Evolutionary conservation across 2,888 invertebrate species (phyloP).

Genomic region (Microplitis manilae): DNA sequence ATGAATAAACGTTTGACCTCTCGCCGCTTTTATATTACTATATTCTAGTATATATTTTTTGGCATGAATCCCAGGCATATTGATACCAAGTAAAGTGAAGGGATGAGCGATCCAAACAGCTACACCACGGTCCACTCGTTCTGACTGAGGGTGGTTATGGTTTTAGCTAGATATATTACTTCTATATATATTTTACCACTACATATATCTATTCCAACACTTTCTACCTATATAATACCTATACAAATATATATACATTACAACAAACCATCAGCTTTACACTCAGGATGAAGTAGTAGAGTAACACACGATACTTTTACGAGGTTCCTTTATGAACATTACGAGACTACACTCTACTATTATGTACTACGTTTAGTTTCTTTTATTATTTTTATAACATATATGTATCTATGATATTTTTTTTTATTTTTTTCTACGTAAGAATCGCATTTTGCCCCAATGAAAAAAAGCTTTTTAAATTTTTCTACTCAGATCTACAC

Average conservation of each 20-base stretch:
- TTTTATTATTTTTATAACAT: background rate
- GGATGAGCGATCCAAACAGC: constrained; percentile 28
- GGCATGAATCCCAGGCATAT: constrained; percentile 46
- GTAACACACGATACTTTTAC: constrained; percentile 37
- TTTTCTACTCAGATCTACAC: too few relatives aligned
- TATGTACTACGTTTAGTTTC: constrained; percentile 16
- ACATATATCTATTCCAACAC: background rate
- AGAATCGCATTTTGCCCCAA: too few relatives aligned
- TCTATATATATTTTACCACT: constrained; percentile 11
- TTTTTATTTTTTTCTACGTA: too few relatives aligned
- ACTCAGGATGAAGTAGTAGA: constrained; percentile 9
- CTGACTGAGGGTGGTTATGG: constrained; percentile 45
- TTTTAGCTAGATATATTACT: constrained; percentile 47
- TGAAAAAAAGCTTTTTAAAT: too few relatives aligned
- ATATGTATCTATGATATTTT: too few relatives aligned
- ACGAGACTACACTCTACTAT: constrained; percentile 31
- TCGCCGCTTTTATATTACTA: constrained; percentile 1
- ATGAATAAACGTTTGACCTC: constrained; percentile 44
- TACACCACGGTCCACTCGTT: constrained; percentile 39
- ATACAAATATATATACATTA: background rate
- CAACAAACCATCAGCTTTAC: background rate
- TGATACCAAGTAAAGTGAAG: constrained; percentile 47
- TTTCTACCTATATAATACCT: too few relatives aligned
- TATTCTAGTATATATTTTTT: constrained; percentile 16
- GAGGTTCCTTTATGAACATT: constrained; percentile 48